Percentiles rank a stretch among this genome's conserved stretches.
phyloP scores from a whole-genome alignment of 2,113 vertebrate genomes.

The Crotalus viridis region DNA sequence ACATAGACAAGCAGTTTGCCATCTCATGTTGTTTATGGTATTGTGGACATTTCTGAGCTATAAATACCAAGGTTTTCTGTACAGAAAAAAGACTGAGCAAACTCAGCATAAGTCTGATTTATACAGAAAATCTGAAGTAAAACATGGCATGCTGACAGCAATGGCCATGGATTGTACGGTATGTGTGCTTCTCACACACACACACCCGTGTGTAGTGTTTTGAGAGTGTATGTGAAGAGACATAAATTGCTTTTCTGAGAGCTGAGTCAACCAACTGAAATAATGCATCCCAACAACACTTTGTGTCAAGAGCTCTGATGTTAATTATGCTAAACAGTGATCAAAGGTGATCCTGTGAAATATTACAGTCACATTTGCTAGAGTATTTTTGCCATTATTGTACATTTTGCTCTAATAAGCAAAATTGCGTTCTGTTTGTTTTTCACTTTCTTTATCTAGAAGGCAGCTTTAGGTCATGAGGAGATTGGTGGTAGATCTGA shows the following conservation, averaged over 20 bases:
- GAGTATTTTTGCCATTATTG: not conserved
- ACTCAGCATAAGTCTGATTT: constrained; percentile 23
- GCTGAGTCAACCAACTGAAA: not conserved
- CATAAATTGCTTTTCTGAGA: not conserved
- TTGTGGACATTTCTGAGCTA: not conserved
- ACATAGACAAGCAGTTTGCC: constrained; percentile 12
- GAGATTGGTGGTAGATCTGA: not conserved
- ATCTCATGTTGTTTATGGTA: constrained; percentile 1
- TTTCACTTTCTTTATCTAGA: not conserved
- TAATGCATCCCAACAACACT: not conserved
- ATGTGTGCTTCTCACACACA: not conserved
- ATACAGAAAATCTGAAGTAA: not conserved
- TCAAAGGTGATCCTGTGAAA: not conserved
- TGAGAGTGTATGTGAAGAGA: not conserved
- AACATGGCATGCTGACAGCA: not conserved
- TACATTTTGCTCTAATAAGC: not conserved
- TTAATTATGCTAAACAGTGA: not conserved
- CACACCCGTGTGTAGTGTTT: not conserved
- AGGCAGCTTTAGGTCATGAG: not conserved
- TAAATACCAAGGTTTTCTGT: not conserved
- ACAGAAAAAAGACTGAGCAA: not conserved
- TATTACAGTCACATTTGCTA: not conserved
- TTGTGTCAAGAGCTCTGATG: not conserved
- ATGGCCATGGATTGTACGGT: not conserved
- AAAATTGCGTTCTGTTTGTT: not conserved